phyloP scores from a whole-genome alignment of 2,113 vertebrate species.

The Recurvirostra avosetta region DNA sequence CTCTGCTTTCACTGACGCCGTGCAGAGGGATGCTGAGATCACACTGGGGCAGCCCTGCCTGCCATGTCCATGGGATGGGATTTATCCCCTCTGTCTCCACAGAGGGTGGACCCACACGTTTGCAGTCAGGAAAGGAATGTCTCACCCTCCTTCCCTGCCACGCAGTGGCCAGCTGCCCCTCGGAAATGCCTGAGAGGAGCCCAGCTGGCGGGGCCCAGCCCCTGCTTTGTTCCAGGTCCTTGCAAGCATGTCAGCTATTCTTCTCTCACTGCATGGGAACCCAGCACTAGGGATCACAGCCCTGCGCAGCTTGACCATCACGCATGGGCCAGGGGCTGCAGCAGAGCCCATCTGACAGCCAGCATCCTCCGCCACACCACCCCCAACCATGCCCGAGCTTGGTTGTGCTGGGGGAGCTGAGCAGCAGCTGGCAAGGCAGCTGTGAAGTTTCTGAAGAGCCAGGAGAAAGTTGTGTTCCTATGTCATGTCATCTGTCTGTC shows the following conservation, averaged over 20 bases:
- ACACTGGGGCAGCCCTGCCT: background rate
- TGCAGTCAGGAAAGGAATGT: background rate
- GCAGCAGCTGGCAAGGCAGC: background rate
- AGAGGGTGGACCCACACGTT: background rate
- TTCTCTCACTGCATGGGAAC: background rate
- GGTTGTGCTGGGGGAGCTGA: background rate
- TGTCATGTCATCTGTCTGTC: too few relatives aligned
- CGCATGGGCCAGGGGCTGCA: fast-evolving
- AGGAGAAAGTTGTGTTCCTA: background rate
- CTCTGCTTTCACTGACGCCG: fast-evolving
- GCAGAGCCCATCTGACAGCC: background rate
- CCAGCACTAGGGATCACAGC: background rate
- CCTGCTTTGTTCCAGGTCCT: background rate
- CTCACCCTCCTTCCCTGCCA: background rate
- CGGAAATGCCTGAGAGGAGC: background rate
- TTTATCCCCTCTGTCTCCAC: background rate
- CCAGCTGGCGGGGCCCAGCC: background rate
- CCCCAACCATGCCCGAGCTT: fast-evolving
- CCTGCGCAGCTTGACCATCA: fast-evolving
- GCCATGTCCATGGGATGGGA: fast-evolving
- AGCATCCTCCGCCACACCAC: background rate
- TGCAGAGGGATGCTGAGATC: background rate
- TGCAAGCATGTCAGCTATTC: background rate
- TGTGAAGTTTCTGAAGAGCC: background rate
- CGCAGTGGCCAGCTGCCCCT: background rate